A percentile compares a stretch with the other conserved stretches of the same genome.
Evolutionary conservation across 2,888 invertebrate species (phyloP).

Genomic region (Anagyrus pseudococci): DNA sequence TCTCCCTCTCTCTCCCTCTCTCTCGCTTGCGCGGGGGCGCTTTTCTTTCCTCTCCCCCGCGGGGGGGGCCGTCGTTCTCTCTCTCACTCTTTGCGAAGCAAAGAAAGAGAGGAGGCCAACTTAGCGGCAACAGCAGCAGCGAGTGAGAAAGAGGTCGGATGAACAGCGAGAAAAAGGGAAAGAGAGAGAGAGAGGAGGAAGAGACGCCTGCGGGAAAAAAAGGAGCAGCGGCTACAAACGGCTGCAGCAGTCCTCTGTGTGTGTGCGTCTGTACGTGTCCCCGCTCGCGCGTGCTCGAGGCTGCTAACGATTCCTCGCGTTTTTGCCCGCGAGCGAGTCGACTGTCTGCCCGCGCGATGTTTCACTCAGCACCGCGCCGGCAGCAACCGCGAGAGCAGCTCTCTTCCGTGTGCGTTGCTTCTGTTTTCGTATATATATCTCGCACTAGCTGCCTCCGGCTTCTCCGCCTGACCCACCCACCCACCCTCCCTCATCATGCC

Average conservation of each 20-base stretch:
- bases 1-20: slow-evolving; percentile 3
- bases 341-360: slow-evolving; percentile 48
- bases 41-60: no score
- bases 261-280: no score
- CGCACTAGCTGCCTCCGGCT: no score
- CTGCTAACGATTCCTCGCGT: slow-evolving; percentile 49
- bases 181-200: not conserved
- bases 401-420: not conserved
- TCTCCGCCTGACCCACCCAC: no score
- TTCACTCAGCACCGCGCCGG: slow-evolving; percentile 45
- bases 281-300: slow-evolving; percentile 29
- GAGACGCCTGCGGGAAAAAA: not conserved
- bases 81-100: no score
- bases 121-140: no score
- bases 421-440: not conserved
- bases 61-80: no score
- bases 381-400: no score
- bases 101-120: no score
- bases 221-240: not conserved
- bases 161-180: not conserved
- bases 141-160: not conserved
- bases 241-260: slow-evolving; percentile 20
- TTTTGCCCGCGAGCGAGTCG: slow-evolving; percentile 45
- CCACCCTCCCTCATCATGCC: no score
- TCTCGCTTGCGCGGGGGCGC: no score